Percentiles rank a stretch among this genome's conserved stretches.
phyloP scores from a whole-genome alignment of 23 tunicate species.

The Oikopleura albicans region DNA sequence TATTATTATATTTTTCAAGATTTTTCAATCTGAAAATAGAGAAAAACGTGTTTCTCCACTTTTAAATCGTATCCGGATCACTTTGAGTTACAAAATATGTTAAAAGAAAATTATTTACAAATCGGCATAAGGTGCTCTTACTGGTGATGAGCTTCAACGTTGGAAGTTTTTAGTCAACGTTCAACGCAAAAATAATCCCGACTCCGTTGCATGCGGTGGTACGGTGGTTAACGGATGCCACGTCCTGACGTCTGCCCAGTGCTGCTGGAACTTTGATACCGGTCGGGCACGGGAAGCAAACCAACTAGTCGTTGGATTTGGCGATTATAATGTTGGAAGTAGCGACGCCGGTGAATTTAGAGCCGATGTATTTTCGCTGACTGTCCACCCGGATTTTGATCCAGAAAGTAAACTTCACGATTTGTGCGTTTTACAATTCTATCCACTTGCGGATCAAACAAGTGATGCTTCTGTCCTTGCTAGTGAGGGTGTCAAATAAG shows the following conservation, averaged over 20 bases:
- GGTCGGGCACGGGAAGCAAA: not conserved
- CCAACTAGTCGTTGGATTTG: not conserved
- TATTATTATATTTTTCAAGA: no score
- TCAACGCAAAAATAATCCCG: no score
- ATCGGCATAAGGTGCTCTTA: no score
- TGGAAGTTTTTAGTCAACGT: not conserved
- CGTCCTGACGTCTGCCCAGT: not conserved
- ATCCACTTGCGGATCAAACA: not conserved
- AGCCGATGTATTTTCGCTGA: not conserved
- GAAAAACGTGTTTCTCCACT: no score
- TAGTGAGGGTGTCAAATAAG: no score
- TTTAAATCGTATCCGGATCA: no score
- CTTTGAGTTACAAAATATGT: no score
- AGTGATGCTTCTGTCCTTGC: no score
- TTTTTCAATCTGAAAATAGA: no score
- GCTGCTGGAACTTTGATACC: not conserved
- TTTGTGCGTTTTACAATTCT: not conserved
- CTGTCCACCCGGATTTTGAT: not conserved
- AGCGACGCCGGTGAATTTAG: not conserved
- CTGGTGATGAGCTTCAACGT: no score
- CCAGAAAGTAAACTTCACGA: not conserved
- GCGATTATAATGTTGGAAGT: not conserved
- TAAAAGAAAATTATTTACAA: no score
- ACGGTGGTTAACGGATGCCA: not conserved
- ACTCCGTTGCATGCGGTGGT: no score